phyloP scores from a whole-genome alignment of 2,797 vertebrate genomes.

The Miichthys miiuy region DNA sequence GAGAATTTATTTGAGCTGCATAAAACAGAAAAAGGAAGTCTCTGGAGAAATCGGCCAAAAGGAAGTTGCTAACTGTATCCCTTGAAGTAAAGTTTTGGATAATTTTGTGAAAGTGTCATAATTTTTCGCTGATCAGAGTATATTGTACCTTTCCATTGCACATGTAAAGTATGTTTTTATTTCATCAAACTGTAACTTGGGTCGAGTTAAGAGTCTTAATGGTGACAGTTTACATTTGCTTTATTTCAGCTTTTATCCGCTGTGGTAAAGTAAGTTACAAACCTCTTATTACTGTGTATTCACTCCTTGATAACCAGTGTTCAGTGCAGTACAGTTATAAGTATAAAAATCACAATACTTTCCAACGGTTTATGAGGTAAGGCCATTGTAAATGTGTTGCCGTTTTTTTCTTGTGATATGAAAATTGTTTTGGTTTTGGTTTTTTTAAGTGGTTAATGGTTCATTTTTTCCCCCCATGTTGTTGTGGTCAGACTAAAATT shows the following conservation, averaged over 20 bases:
- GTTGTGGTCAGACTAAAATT: conserved; percentile 8
- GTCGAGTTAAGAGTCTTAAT: background rate
- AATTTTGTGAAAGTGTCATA: conserved; percentile 5
- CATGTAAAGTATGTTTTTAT: conserved; percentile 43
- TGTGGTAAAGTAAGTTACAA: conserved; percentile 17
- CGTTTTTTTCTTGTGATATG: conserved; percentile 12
- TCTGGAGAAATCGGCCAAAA: background rate
- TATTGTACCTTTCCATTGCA: conserved; percentile 46
- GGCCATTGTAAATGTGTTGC: background rate
- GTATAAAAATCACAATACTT: background rate
- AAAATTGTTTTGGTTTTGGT: background rate
- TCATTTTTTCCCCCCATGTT: background rate
- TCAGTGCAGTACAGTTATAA: background rate
- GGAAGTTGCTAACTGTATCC: background rate
- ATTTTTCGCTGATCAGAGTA: background rate
- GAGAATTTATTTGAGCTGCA: background rate
- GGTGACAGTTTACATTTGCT: background rate
- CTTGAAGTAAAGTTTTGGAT: background rate
- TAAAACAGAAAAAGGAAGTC: background rate
- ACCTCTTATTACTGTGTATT: background rate
- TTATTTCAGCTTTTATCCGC: background rate
- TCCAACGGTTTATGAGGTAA: background rate
- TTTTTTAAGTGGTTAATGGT: conserved; percentile 19
- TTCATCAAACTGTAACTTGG: conserved; percentile 2
- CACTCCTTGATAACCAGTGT: background rate